Evolutionary conservation across 2,888 invertebrate genomes (phyloP).

Genomic region (Cheilosia vulpina): DNA sequence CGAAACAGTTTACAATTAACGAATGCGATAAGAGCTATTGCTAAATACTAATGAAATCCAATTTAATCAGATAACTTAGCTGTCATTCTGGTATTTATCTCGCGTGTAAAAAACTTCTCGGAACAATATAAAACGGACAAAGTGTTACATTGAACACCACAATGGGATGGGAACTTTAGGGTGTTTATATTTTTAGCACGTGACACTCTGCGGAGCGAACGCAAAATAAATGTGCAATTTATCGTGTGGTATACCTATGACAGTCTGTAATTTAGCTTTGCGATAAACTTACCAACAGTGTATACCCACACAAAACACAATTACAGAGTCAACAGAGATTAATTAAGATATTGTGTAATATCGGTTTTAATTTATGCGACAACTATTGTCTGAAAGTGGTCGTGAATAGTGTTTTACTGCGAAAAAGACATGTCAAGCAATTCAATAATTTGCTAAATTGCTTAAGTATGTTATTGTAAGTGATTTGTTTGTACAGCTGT

Average conservation of each 20-base stretch:
- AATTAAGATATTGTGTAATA: slow-evolving; percentile 13
- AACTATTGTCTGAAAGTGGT: background rate
- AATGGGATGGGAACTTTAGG: background rate
- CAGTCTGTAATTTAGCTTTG: background rate
- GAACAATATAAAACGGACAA: background rate
- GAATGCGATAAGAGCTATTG: too few relatives aligned
- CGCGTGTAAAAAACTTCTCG: background rate
- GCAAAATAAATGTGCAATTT: background rate
- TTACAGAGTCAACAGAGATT: background rate
- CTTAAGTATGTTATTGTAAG: background rate
- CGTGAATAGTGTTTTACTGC: background rate
- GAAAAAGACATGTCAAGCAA: background rate
- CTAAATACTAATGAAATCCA: too few relatives aligned
- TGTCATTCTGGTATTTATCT: slow-evolving; percentile 1
- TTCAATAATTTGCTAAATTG: too few relatives aligned
- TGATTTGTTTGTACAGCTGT: background rate
- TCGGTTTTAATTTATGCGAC: background rate
- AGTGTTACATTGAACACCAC: background rate
- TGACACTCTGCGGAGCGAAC: background rate
- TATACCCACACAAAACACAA: background rate
- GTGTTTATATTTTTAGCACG: background rate
- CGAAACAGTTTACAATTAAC: too few relatives aligned
- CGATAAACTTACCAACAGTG: background rate
- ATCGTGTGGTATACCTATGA: too few relatives aligned
- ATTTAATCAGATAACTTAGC: background rate